phyloP scores from a whole-genome alignment of 2,113 vertebrate species.

The Passerina amoena region DNA sequence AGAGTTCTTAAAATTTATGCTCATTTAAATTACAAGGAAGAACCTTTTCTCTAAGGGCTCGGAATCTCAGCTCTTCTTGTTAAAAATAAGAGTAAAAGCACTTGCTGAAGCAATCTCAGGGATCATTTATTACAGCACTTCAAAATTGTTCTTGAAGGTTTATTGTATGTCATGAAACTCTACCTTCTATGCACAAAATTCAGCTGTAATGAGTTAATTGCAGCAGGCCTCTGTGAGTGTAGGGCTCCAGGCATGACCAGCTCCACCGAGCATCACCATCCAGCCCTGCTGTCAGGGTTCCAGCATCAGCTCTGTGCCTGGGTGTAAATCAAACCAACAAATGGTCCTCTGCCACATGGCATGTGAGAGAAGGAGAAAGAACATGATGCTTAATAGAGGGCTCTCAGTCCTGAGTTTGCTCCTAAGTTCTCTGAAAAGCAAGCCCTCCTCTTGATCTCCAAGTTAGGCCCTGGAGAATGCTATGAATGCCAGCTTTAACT shows the following conservation, averaged over 20 bases:
- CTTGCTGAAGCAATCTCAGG: not conserved
- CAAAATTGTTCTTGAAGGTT: not conserved
- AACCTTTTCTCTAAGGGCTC: not conserved
- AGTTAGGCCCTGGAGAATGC: not conserved
- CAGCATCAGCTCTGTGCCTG: not conserved
- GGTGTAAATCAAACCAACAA: not conserved
- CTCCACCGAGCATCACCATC: not conserved
- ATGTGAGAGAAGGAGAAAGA: not conserved
- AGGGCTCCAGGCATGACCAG: not conserved
- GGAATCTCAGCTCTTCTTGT: not conserved
- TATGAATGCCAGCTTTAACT: not conserved
- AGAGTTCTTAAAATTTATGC: not conserved
- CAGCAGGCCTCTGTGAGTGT: not conserved
- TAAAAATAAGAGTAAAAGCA: not conserved
- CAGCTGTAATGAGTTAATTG: not conserved
- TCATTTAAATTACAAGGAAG: not conserved
- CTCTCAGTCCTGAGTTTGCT: not conserved
- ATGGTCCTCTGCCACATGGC: not conserved
- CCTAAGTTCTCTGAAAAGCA: not conserved
- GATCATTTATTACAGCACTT: not conserved
- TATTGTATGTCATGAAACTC: not conserved
- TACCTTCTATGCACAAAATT: not conserved
- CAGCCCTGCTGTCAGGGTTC: not conserved
- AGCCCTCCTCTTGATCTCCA: not conserved
- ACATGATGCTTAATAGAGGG: not conserved